Evolutionary conservation across 2,113 vertebrate species (phyloP), one percentile per base, ranked within the genome.

Genomic region (Illadopsis cleaveri): DNA sequence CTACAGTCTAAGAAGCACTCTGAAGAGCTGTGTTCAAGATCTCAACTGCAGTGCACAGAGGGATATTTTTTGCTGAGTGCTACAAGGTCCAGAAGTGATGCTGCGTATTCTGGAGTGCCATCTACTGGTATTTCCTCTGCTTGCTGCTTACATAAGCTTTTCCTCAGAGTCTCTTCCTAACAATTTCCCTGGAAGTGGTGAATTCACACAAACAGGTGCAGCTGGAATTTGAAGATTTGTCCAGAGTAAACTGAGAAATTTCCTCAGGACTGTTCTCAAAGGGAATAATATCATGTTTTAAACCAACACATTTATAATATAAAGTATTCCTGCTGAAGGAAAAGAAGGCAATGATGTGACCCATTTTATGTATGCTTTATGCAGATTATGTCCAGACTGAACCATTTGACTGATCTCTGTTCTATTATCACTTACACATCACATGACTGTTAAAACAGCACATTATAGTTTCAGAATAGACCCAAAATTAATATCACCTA

Each of bases 101-200:
- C 90, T 90, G 71, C 3, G 0, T 56, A 68, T 96, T 96, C 92
- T 90, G 86, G 93, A 35, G 79, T 96, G 96, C 96, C 96, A 97
- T 95, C 96, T 97, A 89, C 96, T 75, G 96, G 96, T 35, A 9
- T n/a, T 81, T 81, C 10, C 33, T 82, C 75, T 71, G n/a, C 45
- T 78, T 16, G 20, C 64, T 75, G 11, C 82, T 96, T 96, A 94
- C 45, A 83, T 96, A 96, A 94, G 61, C 15, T 56, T 47, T 78
- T 75, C 28, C 48, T 71, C 0, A 0, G 58, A 48, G 13, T 6
- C 44, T n/a, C 30, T 65, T 72, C 62, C 10, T 42, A 62, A 61
- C 4, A 15, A 28, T 50, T 90, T 81, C 44, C 16, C 33, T 20
- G 40, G 15, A 82, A 21, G 27, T 1, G 1, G 16, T 11, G 20